These are phyloP conservation scores for Sorex fumeus DNA, from an alignment of 2,113 vertebrate genomes.

Conservation along the genomic window DNA sequence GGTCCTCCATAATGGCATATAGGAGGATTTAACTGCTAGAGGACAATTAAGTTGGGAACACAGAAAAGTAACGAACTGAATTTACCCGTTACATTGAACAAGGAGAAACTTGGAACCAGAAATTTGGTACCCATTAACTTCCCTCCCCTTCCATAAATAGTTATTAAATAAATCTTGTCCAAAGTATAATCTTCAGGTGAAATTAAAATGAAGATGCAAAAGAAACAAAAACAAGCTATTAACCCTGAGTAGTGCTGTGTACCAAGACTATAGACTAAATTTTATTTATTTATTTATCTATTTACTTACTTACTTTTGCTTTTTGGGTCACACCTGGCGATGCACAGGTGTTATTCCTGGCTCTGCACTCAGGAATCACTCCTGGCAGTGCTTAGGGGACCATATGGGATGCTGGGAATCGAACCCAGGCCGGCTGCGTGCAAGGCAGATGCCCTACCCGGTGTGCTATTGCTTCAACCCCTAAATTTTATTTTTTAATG, in stretches of 20 bases:
- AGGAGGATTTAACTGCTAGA: neutral
- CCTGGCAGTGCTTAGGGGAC: too few species aligned
- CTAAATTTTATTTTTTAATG: too few species aligned
- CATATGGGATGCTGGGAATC: too few species aligned
- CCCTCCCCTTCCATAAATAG: conserved; percentile 13
- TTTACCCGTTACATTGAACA: neutral
- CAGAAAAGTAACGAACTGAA: neutral
- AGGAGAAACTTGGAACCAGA: neutral
- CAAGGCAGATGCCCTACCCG: too few species aligned
- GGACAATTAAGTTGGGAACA: neutral
- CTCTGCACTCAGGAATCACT: too few species aligned
- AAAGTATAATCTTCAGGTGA: conserved; percentile 36
- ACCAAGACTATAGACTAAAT: neutral
- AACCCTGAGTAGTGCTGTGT: neutral
- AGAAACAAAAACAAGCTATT: conserved; percentile 45
- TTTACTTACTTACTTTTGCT: too few species aligned
- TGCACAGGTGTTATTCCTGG: too few species aligned
- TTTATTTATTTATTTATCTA: too few species aligned
- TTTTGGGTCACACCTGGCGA: too few species aligned
- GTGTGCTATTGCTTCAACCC: too few species aligned
- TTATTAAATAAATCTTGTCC: conserved; percentile 18
- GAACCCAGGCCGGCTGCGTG: too few species aligned
- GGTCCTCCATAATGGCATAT: neutral
- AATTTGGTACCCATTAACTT: neutral
- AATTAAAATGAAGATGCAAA: conserved; percentile 51